phyloP scores from a whole-genome alignment of 2,888 invertebrate species.

The Lysandra bellargus region DNA sequence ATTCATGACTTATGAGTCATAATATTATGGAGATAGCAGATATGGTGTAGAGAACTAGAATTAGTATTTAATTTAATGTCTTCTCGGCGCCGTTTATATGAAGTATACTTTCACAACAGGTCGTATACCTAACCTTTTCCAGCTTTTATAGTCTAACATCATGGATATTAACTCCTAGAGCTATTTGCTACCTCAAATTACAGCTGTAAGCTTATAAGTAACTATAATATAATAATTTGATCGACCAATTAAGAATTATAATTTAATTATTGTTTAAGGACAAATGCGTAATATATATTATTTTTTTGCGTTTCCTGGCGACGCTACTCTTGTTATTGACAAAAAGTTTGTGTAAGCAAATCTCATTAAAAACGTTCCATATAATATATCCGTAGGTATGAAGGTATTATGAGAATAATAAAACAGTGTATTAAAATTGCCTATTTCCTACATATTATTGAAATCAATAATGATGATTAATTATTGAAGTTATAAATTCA shows the following conservation, averaged over 20 bases:
- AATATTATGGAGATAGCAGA: not conserved
- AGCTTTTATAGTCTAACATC: not conserved
- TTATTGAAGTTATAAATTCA: no score
- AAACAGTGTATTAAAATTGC: no score
- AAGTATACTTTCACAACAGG: conserved; percentile 56
- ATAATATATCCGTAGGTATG: no score
- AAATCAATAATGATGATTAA: no score
- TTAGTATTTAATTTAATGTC: conserved; percentile 41
- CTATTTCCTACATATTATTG: no score
- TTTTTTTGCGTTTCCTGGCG: no score
- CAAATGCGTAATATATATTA: no score
- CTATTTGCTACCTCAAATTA: not conserved
- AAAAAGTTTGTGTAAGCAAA: no score
- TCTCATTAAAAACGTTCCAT: no score
- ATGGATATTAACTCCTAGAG: not conserved
- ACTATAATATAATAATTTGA: not conserved
- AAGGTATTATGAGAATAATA: no score
- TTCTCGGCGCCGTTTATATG: conserved; percentile 52
- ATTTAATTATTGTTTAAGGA: not conserved
- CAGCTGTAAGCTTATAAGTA: not conserved
- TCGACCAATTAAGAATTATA: not conserved
- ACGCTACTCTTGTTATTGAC: no score
- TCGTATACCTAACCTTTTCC: conserved; percentile 12
- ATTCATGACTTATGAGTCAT: not conserved
- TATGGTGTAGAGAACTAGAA: not conserved